These are phyloP conservation scores for Channa argus DNA, from an alignment of 2,113 vertebrate species.

Conservation along the genomic window DNA sequence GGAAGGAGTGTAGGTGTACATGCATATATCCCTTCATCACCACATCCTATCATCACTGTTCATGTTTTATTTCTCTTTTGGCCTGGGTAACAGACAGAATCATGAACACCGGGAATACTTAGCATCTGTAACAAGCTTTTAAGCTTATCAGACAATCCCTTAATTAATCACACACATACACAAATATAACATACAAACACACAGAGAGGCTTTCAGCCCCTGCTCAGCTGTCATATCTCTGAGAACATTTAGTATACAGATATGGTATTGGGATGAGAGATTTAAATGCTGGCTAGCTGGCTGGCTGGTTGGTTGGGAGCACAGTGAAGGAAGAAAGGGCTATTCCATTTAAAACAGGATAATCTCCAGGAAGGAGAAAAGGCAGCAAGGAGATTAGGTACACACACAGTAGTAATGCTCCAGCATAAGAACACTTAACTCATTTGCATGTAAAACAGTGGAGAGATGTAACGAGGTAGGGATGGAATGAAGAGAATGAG, in stretches of 20 bases:
- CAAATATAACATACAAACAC: neutral
- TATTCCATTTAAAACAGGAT: slow-evolving; percentile 75
- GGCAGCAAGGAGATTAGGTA: slow-evolving; percentile 80
- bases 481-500: slow-evolving; percentile 65
- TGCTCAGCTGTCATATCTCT: slow-evolving; percentile 69
- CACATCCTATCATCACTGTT: slow-evolving; percentile 37
- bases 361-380: slow-evolving; percentile 79
- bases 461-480: slow-evolving; percentile 63
- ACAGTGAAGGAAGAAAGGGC: slow-evolving; percentile 60
- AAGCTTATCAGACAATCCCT: slow-evolving; percentile 65
- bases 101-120: slow-evolving; percentile 49
- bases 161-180: slow-evolving; percentile 52
- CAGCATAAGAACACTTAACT: slow-evolving; percentile 73
- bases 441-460: slow-evolving; percentile 81
- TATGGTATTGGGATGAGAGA: slow-evolving; percentile 67
- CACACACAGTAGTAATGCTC: slow-evolving; percentile 73
- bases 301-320: slow-evolving; percentile 52
- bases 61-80: slow-evolving; percentile 38
- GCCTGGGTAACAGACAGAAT: slow-evolving; percentile 44
- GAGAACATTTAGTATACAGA: slow-evolving; percentile 78
- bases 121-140: slow-evolving; percentile 69
- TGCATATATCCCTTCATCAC: slow-evolving; percentile 59
- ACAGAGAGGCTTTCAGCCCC: slow-evolving; percentile 20
- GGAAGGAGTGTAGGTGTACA: slow-evolving; percentile 71
- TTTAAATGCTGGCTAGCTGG: slow-evolving; percentile 58